phyloP scores from a whole-genome alignment of 2,888 invertebrate genomes.

The Anagyrus pseudococci region DNA sequence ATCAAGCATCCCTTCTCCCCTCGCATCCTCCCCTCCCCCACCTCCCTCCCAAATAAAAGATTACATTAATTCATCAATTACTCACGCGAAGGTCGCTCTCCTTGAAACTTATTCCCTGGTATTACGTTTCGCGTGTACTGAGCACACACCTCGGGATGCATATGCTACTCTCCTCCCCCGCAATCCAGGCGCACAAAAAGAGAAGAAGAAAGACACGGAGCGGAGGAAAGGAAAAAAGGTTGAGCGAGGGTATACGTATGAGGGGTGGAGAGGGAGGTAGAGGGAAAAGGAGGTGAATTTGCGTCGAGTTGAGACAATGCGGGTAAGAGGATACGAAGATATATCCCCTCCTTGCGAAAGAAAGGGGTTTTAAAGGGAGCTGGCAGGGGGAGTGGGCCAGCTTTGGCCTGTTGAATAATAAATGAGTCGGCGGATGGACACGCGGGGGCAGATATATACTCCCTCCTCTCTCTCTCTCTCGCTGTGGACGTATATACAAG shows the following conservation, averaged over 20 bases:
- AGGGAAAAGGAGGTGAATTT: conserved; percentile 3
- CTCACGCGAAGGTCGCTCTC: conserved; percentile 32
- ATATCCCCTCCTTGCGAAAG: conserved; percentile 19
- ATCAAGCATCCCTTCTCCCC: neutral
- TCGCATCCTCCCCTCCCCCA: neutral
- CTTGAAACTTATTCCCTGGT: neutral
- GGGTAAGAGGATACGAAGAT: conserved; percentile 8
- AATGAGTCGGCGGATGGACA: too few species aligned
- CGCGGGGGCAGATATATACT: neutral
- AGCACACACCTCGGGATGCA: neutral
- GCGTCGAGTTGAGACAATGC: conserved; percentile 9
- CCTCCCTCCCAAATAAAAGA: conserved; percentile 2
- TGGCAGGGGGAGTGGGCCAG: too few species aligned
- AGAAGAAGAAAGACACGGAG: conserved; percentile 6
- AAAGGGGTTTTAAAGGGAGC: conserved; percentile 32
- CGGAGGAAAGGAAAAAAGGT: neutral
- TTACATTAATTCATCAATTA: conserved; percentile 23
- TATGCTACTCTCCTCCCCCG: conserved; percentile 9
- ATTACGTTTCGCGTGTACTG: conserved; percentile 8
- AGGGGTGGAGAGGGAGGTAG: neutral
- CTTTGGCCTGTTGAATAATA: too few species aligned
- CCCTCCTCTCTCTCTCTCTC: too few species aligned
- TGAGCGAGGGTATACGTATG: too few species aligned
- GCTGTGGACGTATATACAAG: too few species aligned
- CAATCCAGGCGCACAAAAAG: neutral